phyloP scores from a whole-genome alignment of 2,888 invertebrate species.

The Spodoptera littoralis region DNA sequence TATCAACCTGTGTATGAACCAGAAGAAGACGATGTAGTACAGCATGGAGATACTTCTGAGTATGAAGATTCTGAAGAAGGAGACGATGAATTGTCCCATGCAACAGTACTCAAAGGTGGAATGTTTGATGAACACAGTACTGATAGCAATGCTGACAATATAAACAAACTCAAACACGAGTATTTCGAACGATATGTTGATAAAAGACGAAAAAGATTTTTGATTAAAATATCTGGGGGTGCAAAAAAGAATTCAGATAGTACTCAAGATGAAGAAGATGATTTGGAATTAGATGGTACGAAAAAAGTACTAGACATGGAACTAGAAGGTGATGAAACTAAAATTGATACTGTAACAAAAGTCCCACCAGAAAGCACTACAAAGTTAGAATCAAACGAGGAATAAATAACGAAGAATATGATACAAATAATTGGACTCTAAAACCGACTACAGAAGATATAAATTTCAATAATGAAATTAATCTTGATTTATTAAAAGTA shows the following conservation, averaged over 20 bases:
- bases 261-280: constrained; percentile 63
- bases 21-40: constrained; percentile 77
- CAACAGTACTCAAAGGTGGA: constrained; percentile 84
- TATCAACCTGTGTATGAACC: constrained; percentile 86
- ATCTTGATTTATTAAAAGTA: constrained; percentile 74
- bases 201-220: constrained; percentile 80
- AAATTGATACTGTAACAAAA: constrained; percentile 50
- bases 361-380: constrained; percentile 44
- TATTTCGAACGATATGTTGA: constrained; percentile 84
- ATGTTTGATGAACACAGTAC: constrained; percentile 71
- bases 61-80: constrained; percentile 73
- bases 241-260: constrained; percentile 69
- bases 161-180: constrained; percentile 81
- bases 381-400: constrained; percentile 74
- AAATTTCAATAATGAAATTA: constrained; percentile 68
- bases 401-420: constrained; percentile 68
- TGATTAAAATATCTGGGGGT: constrained; percentile 70
- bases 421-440: constrained; percentile 69
- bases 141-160: constrained; percentile 69
- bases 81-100: constrained; percentile 73
- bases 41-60: constrained; percentile 74
- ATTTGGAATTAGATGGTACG: constrained; percentile 68
- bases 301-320: constrained; percentile 65
- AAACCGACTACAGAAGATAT: constrained; percentile 60
- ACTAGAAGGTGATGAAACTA: constrained; percentile 68